Evolutionary conservation across 2,888 invertebrate genomes (phyloP).

Genomic region (Eudemis profundana): DNA sequence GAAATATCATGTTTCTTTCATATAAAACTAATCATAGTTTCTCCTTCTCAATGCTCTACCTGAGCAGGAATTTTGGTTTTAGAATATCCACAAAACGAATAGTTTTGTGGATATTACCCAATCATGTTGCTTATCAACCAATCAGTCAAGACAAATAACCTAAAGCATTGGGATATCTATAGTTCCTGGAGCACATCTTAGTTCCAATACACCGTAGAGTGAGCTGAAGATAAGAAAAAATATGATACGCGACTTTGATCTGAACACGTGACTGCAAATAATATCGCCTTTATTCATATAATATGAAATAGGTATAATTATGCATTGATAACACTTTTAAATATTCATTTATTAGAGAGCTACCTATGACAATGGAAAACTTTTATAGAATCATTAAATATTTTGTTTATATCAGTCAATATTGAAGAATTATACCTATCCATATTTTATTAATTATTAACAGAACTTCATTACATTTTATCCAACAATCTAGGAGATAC

Average conservation of each 20-base stretch:
- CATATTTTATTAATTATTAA: constrained; percentile 25
- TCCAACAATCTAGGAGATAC: constrained; percentile 43
- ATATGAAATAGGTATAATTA: constrained; percentile 42
- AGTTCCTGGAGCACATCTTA: too few relatives aligned
- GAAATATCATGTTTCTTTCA: too few relatives aligned
- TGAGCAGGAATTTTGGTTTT: too few relatives aligned
- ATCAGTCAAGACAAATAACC: too few relatives aligned
- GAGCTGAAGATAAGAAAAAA: background rate
- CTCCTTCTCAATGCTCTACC: too few relatives aligned
- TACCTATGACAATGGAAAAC: constrained; percentile 61
- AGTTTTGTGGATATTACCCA: too few relatives aligned
- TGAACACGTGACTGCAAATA: constrained; percentile 37
- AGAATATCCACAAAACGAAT: too few relatives aligned
- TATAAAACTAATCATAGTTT: too few relatives aligned
- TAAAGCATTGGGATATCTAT: too few relatives aligned
- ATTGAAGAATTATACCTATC: constrained; percentile 53
- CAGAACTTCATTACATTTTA: constrained; percentile 42
- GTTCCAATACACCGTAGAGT: too few relatives aligned
- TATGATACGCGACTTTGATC: background rate
- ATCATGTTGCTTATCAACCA: too few relatives aligned
- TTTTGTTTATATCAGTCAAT: constrained; percentile 58
- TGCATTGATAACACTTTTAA: constrained; percentile 38
- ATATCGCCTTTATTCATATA: constrained; percentile 12
- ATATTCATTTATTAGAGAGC: constrained; percentile 67
- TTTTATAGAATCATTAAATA: constrained; percentile 47